Conservation (phyloP, 2,113 vertebrate genomes). For the Aplodontia rufa region DNA sequence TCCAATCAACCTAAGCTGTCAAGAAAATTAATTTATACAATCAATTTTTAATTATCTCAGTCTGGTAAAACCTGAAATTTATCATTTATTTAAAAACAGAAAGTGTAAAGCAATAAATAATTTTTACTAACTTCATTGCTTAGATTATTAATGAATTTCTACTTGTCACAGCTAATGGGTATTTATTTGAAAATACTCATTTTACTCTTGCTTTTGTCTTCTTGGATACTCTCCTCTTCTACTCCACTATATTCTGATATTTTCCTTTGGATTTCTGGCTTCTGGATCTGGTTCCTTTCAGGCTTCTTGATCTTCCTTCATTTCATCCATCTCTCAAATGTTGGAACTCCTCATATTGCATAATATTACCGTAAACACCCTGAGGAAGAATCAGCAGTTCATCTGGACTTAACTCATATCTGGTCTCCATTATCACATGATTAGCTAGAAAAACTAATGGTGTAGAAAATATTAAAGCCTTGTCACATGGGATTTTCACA, state of each 20-base stretch:
- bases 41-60: constrained; percentile 2
- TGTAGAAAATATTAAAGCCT: background rate
- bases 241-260: background rate
- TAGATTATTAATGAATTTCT: background rate
- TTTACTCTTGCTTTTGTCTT: background rate
- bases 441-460: background rate
- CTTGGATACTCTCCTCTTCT: background rate
- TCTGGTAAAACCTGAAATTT: background rate
- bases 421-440: background rate
- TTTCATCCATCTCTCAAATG: background rate
- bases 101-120: background rate
- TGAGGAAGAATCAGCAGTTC: background rate
- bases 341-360: background rate
- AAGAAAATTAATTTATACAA: constrained; percentile 5
- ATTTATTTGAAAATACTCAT: background rate
- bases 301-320: background rate
- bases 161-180: background rate
- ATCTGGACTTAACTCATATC: background rate
- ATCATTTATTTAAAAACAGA: constrained; percentile 15
- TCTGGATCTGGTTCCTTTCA: background rate
- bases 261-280: background rate
- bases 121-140: background rate
- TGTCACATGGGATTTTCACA: background rate
- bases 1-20: background rate
- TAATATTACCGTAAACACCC: background rate